These are phyloP conservation scores for Rutpela maculata DNA, from an alignment of 2,888 invertebrate species.

Conservation along the genomic window DNA sequence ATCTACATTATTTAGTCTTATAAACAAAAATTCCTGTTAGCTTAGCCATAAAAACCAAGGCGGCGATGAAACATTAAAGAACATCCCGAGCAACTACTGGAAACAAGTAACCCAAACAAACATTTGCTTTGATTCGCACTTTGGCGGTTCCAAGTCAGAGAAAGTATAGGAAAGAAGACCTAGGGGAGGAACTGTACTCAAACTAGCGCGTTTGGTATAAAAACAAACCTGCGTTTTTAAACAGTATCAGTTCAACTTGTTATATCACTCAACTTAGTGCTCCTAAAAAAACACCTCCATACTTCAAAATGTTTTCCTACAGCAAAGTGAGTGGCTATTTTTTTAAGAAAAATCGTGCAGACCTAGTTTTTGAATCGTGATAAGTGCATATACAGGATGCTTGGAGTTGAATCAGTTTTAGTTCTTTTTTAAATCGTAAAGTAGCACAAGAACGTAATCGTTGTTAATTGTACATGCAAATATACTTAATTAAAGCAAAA, in stretches of 20 bases:
- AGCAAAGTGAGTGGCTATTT: conserved; percentile 51
- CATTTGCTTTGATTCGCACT: background rate
- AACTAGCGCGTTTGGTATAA: conserved; percentile 47
- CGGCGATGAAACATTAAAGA: background rate
- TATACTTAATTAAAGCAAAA: background rate
- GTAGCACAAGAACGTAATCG: background rate
- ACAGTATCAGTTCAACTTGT: conserved; percentile 46
- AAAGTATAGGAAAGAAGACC: conserved; percentile 49
- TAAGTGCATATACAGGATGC: background rate
- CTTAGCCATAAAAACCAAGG: background rate
- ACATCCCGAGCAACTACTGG: conserved; percentile 5
- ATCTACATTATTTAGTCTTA: too few species aligned
- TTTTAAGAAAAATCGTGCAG: conserved; percentile 24
- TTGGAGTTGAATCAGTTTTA: background rate
- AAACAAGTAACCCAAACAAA: conserved; percentile 7
- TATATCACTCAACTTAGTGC: conserved; percentile 34
- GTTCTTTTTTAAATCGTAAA: background rate
- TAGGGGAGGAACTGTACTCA: conserved; percentile 45
- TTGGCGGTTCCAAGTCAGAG: conserved; percentile 41
- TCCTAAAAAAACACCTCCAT: conserved; percentile 21
- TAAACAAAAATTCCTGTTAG: background rate
- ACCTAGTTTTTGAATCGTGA: background rate
- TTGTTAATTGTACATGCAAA: background rate
- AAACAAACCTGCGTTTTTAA: conserved; percentile 44
- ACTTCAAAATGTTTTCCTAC: conserved; percentile 45